phyloP scores from a whole-genome alignment of 2,797 vertebrate genomes.

The Darevskia nairensis region DNA sequence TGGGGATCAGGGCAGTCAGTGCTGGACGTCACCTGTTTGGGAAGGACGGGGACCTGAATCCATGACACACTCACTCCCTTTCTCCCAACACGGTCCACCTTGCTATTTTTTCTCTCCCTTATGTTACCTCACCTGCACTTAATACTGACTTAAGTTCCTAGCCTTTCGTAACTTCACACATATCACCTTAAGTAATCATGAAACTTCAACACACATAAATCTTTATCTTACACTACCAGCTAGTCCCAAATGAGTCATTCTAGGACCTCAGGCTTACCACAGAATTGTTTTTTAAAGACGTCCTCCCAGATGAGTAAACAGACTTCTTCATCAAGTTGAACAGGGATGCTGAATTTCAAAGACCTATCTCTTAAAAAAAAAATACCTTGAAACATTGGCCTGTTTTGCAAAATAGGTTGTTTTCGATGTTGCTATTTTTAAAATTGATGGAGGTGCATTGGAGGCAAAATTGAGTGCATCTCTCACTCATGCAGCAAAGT shows the following conservation, averaged over 20 bases:
- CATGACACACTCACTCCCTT: neutral
- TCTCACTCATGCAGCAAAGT: neutral
- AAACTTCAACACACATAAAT: neutral
- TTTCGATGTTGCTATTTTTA: slow-evolving; percentile 12
- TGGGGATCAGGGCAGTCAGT: neutral
- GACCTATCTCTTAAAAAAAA: neutral
- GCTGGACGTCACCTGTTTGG: neutral
- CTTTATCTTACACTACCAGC: neutral
- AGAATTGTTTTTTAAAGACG: slow-evolving; percentile 1
- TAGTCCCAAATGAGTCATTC: slow-evolving; percentile 4
- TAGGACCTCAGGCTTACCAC: neutral
- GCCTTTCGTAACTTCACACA: neutral
- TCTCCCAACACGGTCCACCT: neutral
- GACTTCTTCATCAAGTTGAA: slow-evolving; percentile 9
- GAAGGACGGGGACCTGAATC: neutral
- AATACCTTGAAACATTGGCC: neutral
- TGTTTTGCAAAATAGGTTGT: slow-evolving; percentile 12
- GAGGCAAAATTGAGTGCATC: slow-evolving; percentile 17
- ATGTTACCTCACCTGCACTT: neutral
- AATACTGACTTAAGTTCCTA: neutral
- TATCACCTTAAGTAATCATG: neutral
- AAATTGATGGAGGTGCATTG: slow-evolving; percentile 23
- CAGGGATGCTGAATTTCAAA: slow-evolving; percentile 2
- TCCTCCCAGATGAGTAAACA: neutral
- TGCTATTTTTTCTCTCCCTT: neutral